phyloP scores from a whole-genome alignment of 1,140 invertebrate species.

The Frieseomelitta varia region DNA sequence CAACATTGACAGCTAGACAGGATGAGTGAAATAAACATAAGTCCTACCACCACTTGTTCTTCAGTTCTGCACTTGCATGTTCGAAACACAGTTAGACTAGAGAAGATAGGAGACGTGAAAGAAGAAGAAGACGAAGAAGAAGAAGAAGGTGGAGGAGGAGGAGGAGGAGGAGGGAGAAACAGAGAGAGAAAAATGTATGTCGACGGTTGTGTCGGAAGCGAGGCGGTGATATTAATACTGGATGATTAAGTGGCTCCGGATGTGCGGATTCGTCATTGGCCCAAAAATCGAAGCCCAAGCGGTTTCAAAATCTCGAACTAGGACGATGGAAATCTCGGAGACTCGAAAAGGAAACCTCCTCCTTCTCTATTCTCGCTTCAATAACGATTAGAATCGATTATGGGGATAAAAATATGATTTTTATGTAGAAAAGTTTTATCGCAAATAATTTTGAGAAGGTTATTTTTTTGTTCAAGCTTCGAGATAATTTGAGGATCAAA shows the following conservation, averaged over 20 bases:
- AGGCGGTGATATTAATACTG: conserved; percentile 79
- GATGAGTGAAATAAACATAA: conserved; percentile 48
- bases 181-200: conserved; percentile 36
- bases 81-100: neutral
- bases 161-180: neutral
- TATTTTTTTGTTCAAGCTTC: no score
- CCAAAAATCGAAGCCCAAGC: conserved; percentile 61
- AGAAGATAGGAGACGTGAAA: neutral
- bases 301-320: conserved; percentile 18
- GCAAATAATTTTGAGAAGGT: no score
- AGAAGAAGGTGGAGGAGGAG: neutral
- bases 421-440: neutral
- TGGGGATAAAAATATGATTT: no score
- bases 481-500: no score
- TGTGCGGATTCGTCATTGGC: conserved; percentile 71
- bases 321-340: conserved; percentile 58
- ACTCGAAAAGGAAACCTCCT: conserved; percentile 15
- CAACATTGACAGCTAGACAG: no score
- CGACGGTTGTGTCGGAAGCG: conserved; percentile 67
- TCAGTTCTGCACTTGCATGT: conserved; percentile 32
- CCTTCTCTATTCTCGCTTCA: neutral
- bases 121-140: neutral
- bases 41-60: conserved; percentile 44
- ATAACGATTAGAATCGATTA: no score
- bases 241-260: conserved; percentile 79